Evolutionary conservation across 2,888 invertebrate species (phyloP).

Genomic region (Capitulum mitella): DNA sequence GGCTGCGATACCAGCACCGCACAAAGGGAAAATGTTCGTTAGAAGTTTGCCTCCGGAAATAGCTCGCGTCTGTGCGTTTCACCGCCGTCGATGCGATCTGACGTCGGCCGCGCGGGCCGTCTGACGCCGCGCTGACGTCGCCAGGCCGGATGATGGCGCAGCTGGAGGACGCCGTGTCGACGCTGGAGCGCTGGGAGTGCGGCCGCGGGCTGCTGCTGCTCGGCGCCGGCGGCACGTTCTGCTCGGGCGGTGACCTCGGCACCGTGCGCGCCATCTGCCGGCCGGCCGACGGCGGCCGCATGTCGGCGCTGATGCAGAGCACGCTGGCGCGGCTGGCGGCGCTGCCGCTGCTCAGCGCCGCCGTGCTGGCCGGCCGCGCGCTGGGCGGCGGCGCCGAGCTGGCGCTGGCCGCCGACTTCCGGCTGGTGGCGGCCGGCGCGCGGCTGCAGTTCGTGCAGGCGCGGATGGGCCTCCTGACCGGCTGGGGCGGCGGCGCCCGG

Average conservation of each 20-base stretch:
- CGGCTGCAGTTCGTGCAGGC: slow-evolving; percentile 48
- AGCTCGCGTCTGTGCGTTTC: no score
- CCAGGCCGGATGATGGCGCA: slow-evolving; percentile 51
- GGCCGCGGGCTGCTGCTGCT: slow-evolving; percentile 47
- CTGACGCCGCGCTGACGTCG: neutral
- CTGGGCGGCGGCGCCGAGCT: slow-evolving; percentile 53
- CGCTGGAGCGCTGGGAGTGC: slow-evolving; percentile 46
- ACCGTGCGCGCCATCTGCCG: slow-evolving; percentile 42
- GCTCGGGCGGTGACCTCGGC: slow-evolving; percentile 50
- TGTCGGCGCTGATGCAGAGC: slow-evolving; percentile 48
- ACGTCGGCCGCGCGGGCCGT: neutral
- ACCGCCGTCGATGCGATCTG: no score
- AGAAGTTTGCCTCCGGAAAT: no score
- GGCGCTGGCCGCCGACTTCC: slow-evolving; percentile 48
- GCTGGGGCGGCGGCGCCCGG: slow-evolving; percentile 49
- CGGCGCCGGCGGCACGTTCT: slow-evolving; percentile 47
- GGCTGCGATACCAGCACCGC: no score
- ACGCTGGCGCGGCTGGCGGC: slow-evolving; percentile 43
- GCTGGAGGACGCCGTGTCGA: slow-evolving; percentile 43
- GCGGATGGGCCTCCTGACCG: slow-evolving; percentile 48
- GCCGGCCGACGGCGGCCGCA: slow-evolving; percentile 42
- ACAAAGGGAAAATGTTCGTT: no score
- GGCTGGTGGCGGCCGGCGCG: slow-evolving; percentile 44
- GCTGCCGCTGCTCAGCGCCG: slow-evolving; percentile 48
- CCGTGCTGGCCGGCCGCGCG: slow-evolving; percentile 48